Evolutionary conservation across 2,113 vertebrate species (phyloP), one percentile per base, ranked within the genome.

Genomic region (Collichthys lucidus): DNA sequence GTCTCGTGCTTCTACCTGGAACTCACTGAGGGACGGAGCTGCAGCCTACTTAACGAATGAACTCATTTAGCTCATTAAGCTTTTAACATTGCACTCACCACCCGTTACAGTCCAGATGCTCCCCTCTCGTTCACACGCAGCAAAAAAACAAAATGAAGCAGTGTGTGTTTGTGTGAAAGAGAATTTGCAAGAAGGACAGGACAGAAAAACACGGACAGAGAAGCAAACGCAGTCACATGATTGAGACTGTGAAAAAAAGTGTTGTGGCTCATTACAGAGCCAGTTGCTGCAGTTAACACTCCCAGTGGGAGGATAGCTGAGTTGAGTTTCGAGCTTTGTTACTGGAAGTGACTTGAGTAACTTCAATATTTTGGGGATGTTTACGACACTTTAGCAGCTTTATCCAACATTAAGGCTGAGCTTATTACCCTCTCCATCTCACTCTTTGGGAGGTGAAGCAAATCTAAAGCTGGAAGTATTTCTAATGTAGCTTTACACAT

Each of bases 11-110:
- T 57, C 61, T 26, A 62, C 29, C 74, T 82, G 65, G 66, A 81
- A 71, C 63, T 65, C 46, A 22, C 61, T 3, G 22, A 50, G 83
- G 74, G 82, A 86, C 56, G 47, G 77, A 68, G 65, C 53, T 60
- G 52, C 84, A 74, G 83, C 73, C 82, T 62, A 76, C 65, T 82
- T 82, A 85, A 75, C 61, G 11, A 75, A 82, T 69, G 26, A 68
- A 84, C 85, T 79, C 19, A 4, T 84, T 87, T 82, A 77, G 79
- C 73, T 89, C 83, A 81, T 88, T 85, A 89, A 78, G 68, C 79
- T 76, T 86, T 85, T 68, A 85, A 42, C 60, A 31, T 56, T 50
- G 50, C 79, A 46, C 60, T 50, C 53, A 74, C 26, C 42, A 53
- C n/a, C 63, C 63, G 40, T 71, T 74, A 49, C 53, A 49, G 29